Percentiles rank a stretch among this genome's conserved stretches.
Conservation (phyloP, 1,140 invertebrate genomes). For the Zaprionus africanus region DNA sequence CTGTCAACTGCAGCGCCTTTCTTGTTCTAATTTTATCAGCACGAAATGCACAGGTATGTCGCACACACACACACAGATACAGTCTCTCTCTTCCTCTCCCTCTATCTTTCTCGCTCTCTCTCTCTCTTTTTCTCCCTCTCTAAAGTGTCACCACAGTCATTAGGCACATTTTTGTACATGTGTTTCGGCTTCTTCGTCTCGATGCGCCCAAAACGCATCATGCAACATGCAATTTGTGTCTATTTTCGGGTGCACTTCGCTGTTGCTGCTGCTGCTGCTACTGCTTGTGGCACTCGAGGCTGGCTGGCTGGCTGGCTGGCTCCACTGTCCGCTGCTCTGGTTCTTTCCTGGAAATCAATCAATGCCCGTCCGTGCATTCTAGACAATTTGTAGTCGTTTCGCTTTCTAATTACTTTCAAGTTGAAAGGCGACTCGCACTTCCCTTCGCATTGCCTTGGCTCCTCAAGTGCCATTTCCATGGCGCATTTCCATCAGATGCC, state of each 20-base stretch:
- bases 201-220: constrained; percentile 25
- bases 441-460: constrained; percentile 6
- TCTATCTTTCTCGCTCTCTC: neutral
- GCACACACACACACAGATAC: constrained; percentile 19
- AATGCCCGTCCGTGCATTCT: constrained; percentile 57
- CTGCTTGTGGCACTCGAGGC: constrained; percentile 47
- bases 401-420: constrained; percentile 78
- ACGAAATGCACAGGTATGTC: constrained; percentile 68
- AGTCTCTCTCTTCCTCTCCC: constrained; percentile 9
- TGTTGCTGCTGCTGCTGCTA: constrained; percentile 8
- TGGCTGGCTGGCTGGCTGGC: constrained; percentile 24
- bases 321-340: constrained; percentile 26
- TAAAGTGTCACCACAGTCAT: constrained; percentile 81
- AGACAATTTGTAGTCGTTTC: constrained; percentile 77
- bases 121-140: constrained; percentile 43
- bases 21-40: constrained; percentile 74
- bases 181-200: constrained; percentile 56
- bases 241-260: constrained; percentile 48
- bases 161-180: constrained; percentile 70
- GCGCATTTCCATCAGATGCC: constrained; percentile 44
- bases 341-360: constrained; percentile 75
- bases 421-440: constrained; percentile 54
- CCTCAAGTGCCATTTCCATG: constrained; percentile 59
- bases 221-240: constrained; percentile 48
- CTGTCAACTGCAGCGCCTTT: constrained; percentile 77